Evolutionary conservation across 2,888 invertebrate species (phyloP).

Genomic region (Orthosia cruda): DNA sequence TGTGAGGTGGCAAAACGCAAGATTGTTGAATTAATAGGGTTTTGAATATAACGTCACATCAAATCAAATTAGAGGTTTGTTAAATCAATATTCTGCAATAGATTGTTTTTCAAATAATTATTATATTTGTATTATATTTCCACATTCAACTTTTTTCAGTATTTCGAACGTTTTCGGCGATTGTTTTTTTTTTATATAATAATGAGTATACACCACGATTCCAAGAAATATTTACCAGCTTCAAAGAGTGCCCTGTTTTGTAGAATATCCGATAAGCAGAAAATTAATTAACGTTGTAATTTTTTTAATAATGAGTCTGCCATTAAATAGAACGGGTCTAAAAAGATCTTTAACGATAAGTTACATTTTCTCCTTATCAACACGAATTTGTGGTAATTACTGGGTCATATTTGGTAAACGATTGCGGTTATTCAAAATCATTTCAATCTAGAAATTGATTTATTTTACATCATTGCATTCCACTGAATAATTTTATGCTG

Average conservation of each 20-base stretch:
- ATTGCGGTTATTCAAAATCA: neutral
- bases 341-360: neutral
- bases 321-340: too few species aligned
- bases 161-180: neutral
- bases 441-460: neutral
- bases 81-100: neutral
- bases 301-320: too few species aligned
- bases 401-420: neutral
- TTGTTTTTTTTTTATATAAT: neutral
- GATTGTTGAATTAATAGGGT: neutral
- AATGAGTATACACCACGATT: neutral
- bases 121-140: too few species aligned
- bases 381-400: neutral
- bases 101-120: neutral
- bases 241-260: neutral
- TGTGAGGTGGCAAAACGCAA: constrained; percentile 24
- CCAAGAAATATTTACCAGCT: neutral
- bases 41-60: constrained; percentile 1
- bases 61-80: neutral
- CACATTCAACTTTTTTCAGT: too few species aligned
- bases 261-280: neutral
- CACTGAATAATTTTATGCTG: neutral
- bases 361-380: neutral
- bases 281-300: too few species aligned
- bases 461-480: too few species aligned